phyloP scores from a whole-genome alignment of 2,113 vertebrate species.

The Polypterus bichir region DNA sequence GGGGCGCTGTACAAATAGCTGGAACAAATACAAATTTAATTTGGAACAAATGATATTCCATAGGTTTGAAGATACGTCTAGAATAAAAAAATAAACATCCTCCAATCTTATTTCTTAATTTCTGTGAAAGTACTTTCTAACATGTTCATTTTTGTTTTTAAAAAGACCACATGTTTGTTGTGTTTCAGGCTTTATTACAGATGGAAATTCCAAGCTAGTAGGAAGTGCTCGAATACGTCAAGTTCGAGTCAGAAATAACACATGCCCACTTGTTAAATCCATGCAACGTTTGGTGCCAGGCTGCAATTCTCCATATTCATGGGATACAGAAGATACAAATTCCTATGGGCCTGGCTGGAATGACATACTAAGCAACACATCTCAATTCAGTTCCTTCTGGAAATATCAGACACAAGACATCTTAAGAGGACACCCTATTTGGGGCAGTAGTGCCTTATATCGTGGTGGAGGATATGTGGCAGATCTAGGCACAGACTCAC shows the following conservation, averaged over 20 bases:
- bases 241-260: constrained; percentile 63
- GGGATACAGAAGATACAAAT: constrained; percentile 65
- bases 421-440: constrained; percentile 52
- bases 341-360: constrained; percentile 68
- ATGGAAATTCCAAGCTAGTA: constrained; percentile 84
- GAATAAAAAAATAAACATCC: no score
- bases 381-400: constrained; percentile 48
- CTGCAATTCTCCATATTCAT: constrained; percentile 63
- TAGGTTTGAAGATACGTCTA: no score
- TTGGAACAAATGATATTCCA: no score
- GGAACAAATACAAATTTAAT: no score
- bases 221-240: constrained; percentile 77
- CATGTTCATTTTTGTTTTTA: no score
- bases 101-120: no score
- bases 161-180: no score
- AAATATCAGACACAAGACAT: constrained; percentile 63
- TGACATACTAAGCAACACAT: constrained; percentile 23
- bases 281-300: constrained; percentile 38
- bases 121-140: no score
- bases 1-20: no score
- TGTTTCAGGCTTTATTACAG: constrained; percentile 77
- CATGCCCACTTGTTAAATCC: constrained; percentile 45
- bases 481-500: constrained; percentile 58
- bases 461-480: constrained; percentile 76
- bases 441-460: constrained; percentile 69